Base-by-base conservation (phyloP, 2,888 invertebrate genomes). In the Tryphoninae sp. region DNA sequence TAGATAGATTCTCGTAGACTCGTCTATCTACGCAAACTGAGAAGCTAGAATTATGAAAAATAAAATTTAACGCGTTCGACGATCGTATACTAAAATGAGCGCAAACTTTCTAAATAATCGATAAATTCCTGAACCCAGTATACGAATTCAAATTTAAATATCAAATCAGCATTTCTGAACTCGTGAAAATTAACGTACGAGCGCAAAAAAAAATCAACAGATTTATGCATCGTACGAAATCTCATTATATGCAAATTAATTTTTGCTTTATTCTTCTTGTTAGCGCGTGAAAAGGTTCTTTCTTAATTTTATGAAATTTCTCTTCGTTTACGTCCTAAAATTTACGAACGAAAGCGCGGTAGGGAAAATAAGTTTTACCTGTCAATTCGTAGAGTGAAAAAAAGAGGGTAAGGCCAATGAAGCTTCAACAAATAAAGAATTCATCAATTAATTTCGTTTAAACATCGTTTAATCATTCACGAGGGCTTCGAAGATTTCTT, bases 401-500 rank as follows among this genome's bases (percentile, higher is more conserved):
- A 73, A 19, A 59, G 65, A 8, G 55, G 72, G 55, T 68, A 62
- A 40, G 13, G n/a, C 64, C 79, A 42, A 73, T 77, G 76, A 82
- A 73, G 68, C 69, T 40, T 49, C 23, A 4, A 68, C 77, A 58
- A 73, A 79, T 82, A 77, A 82, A 82, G 69, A 80, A 82, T 82
- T 82, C 79, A 82, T 80, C 82, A 82, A 82, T 82, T 82, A 73
- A 82, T 82, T 82, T 73, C 64, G 82, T 82, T 82, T 80, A 82
- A 82, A 82, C 79, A 61, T 80, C 82, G 79, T 69, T 82, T 58
- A 80, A 82, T 82, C 59, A 82, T 82, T 82, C 82, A 82, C 58
- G 45, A 77, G 69, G 53, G 69, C 77, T 80, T 74, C 79, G 79
- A 80, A 82, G 82, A 82, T 80, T 82, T 82, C 82, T 77, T 80